Evolutionary conservation across 2,888 invertebrate genomes (phyloP).

Genomic region (Cheilosia urbana): DNA sequence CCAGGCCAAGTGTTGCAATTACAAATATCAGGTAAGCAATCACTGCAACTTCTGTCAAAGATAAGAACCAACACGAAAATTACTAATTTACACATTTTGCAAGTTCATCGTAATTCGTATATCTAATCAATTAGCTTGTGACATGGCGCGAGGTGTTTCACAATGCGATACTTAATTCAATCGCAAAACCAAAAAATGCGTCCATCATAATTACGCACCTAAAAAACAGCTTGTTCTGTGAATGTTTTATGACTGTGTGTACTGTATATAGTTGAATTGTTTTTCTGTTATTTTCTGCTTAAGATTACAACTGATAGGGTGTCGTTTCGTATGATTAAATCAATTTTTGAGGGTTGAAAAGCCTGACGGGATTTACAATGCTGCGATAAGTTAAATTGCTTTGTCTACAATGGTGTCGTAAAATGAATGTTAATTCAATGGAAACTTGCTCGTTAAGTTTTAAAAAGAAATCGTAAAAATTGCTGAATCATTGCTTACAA

Average conservation of each 20-base stretch:
- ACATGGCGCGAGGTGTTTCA: not conserved
- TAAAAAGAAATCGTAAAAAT: not conserved
- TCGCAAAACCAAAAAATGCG: not conserved
- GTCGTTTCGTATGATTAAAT: not conserved
- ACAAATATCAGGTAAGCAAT: too few relatives aligned
- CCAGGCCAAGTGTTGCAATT: too few relatives aligned
- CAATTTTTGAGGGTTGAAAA: not conserved
- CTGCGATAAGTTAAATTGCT: not conserved
- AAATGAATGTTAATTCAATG: not conserved
- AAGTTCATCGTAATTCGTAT: not conserved
- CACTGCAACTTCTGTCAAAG: not conserved
- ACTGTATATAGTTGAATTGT: too few relatives aligned
- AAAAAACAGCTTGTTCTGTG: slow-evolving; percentile 26
- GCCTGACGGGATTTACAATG: not conserved
- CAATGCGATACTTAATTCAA: slow-evolving; percentile 14
- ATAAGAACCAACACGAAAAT: not conserved
- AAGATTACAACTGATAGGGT: slow-evolving; percentile 2
- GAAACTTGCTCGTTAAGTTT: not conserved
- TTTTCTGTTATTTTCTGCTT: not conserved
- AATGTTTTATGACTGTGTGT: not conserved
- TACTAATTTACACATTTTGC: not conserved
- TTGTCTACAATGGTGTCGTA: not conserved
- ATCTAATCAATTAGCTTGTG: slow-evolving; percentile 48
- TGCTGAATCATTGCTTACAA: not conserved
- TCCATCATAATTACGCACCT: slow-evolving; percentile 38